Conservation (phyloP, 2,113 vertebrate species). For the Ophthalmolycus amberensis region DNA sequence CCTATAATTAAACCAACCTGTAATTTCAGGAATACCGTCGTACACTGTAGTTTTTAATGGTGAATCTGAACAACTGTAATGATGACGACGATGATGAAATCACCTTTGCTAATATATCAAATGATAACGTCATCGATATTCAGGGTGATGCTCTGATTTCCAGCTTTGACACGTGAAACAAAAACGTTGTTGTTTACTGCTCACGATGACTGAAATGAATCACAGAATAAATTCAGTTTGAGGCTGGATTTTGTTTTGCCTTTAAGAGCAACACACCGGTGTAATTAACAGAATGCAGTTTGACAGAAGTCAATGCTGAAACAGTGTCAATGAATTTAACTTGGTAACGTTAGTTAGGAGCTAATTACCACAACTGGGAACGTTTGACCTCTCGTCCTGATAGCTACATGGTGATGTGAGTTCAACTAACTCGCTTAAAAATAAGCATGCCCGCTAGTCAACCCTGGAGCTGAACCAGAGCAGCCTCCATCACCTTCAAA, state of each 20-base stretch:
- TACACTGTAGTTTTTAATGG: no score
- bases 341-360: background rate
- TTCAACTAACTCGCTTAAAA: background rate
- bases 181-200: background rate
- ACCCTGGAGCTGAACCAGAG: background rate
- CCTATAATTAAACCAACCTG: no score
- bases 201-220: no score
- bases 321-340: background rate
- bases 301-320: background rate
- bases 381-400: constrained; percentile 18
- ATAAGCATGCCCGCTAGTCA: background rate
- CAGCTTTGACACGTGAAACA: background rate
- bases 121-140: background rate
- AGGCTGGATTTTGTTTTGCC: background rate
- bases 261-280: background rate
- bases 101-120: background rate
- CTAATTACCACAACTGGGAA: no score
- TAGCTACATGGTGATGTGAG: background rate
- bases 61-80: background rate
- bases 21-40: background rate
- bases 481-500: background rate
- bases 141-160: background rate
- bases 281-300: background rate
- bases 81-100: background rate
- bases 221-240: background rate